phyloP scores from a whole-genome alignment of 2,113 vertebrate species.

The Oreocharis arfaki region DNA sequence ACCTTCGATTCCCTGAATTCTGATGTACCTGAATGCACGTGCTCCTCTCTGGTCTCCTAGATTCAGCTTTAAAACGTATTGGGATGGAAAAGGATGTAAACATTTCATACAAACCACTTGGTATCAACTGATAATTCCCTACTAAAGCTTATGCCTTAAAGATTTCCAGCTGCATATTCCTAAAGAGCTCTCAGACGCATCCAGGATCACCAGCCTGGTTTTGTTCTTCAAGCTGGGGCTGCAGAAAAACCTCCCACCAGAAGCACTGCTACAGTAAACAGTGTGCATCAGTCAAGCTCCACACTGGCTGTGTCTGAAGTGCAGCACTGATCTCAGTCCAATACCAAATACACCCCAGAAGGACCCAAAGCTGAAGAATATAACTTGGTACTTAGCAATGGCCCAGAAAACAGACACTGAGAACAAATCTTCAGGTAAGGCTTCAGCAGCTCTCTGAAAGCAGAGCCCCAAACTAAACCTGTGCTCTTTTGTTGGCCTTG shows the following conservation, averaged over 20 bases:
- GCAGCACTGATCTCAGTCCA: background rate
- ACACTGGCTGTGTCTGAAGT: background rate
- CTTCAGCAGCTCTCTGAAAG: background rate
- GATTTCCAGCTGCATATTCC: rapidly evolving
- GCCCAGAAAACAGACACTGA: background rate
- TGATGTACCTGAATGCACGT: background rate
- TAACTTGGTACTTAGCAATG: rapidly evolving
- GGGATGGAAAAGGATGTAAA: background rate
- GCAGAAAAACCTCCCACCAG: background rate
- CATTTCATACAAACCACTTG: background rate
- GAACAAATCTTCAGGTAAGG: background rate
- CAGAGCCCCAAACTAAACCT: background rate
- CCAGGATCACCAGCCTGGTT: background rate
- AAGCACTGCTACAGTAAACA: background rate
- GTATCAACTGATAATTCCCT: background rate
- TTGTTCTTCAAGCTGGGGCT: background rate
- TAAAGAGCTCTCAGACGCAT: background rate
- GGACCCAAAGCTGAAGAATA: rapidly evolving
- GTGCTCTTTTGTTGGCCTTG: background rate
- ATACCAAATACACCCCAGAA: background rate
- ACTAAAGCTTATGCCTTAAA: background rate
- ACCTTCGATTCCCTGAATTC: background rate
- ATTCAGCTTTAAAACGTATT: background rate
- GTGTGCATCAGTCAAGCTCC: background rate
- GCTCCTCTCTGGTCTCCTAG: background rate